Evolutionary conservation across 64 coral and sea anemone species (phyloP).

Genomic region (Astreopora myriophthalma): DNA sequence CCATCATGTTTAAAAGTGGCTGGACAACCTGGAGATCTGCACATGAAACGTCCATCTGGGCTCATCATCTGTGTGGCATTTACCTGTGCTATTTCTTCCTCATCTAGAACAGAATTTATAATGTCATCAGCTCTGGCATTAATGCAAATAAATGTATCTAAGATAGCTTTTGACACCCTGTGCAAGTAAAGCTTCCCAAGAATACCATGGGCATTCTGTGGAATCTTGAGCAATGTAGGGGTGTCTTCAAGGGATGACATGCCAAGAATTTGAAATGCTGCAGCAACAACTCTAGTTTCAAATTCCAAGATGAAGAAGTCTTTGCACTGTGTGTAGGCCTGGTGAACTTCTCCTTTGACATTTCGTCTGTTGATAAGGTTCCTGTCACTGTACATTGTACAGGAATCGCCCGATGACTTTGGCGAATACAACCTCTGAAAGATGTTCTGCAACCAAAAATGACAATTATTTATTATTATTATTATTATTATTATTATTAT

Average conservation of each 20-base stretch:
- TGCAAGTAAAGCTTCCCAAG: not conserved
- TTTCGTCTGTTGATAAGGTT: constrained; percentile 32
- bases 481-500: no score
- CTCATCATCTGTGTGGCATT: constrained; percentile 47
- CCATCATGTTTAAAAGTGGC: constrained; percentile 74
- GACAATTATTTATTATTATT: no score
- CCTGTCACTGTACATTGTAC: not conserved
- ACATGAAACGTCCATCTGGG: constrained; percentile 57
- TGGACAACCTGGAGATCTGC: constrained; percentile 44
- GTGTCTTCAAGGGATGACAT: not conserved
- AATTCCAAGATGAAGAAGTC: constrained; percentile 11
- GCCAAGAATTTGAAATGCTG: constrained; percentile 21
- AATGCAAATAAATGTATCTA: constrained; percentile 43
- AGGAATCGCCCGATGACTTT: not conserved
- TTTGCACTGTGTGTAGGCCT: not conserved
- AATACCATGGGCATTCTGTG: not conserved
- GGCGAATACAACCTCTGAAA: not conserved
- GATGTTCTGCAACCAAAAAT: no score
- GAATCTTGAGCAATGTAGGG: not conserved
- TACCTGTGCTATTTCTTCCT: constrained; percentile 36
- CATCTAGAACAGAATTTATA: not conserved
- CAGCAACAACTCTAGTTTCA: constrained; percentile 33
- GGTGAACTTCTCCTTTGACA: constrained; percentile 12
- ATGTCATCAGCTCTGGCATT: not conserved
- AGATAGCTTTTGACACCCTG: constrained; percentile 12